A percentile compares a stretch with the other conserved stretches of the same genome.
Evolutionary conservation across 2,888 invertebrate genomes (phyloP).

Genomic region (Chydorus sphaericus): DNA sequence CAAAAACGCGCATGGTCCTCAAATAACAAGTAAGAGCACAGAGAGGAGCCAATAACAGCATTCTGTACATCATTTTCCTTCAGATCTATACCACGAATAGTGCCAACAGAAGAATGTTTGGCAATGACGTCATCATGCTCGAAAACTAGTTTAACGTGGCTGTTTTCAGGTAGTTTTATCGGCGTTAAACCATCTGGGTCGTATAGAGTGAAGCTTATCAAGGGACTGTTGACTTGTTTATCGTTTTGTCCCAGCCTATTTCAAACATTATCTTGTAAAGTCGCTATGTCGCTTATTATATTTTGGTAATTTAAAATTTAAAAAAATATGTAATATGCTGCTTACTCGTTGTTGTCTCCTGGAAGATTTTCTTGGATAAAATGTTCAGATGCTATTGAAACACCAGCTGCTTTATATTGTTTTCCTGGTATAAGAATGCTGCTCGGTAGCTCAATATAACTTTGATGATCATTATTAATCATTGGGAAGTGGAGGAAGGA

Average conservation of each 20-base stretch:
- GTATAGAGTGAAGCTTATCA: not conserved
- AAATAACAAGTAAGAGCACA: not conserved
- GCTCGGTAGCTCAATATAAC: not conserved
- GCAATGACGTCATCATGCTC: conserved; percentile 4
- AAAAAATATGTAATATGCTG: no score
- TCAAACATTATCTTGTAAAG: no score
- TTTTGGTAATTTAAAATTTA: no score
- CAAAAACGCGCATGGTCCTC: not conserved
- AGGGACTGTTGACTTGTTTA: conserved; percentile 10
- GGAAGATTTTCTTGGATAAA: no score
- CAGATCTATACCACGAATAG: conserved; percentile 11
- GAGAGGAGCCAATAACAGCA: conserved; percentile 14
- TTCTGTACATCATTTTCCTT: conserved; percentile 14
- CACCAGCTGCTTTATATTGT: no score
- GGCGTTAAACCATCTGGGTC: not conserved
- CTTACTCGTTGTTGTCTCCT: no score
- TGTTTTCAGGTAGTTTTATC: not conserved
- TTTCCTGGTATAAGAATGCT: no score
- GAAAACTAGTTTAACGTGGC: conserved; percentile 9
- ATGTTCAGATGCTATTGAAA: no score
- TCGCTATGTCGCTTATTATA: no score
- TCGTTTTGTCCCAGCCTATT: no score
- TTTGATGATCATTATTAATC: no score
- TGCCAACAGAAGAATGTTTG: conserved; percentile 7
- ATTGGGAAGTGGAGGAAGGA: not conserved